Evolutionary conservation across 2,888 invertebrate genomes (phyloP).

Genomic region (Petrolisthes manimaculis): DNA sequence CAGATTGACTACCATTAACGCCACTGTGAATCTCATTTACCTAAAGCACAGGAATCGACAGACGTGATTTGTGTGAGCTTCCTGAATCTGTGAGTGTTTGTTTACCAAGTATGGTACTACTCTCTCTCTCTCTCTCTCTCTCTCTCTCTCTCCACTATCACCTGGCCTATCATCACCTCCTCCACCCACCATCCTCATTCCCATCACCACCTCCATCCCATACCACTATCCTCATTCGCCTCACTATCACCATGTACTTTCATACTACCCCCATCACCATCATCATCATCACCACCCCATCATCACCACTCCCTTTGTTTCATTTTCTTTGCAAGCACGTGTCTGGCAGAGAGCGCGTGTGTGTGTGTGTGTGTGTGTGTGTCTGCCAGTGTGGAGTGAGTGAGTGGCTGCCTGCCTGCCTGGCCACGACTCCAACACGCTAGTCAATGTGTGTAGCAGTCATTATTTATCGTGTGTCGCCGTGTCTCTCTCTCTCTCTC

Average conservation of each 20-base stretch:
- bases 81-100: too few relatives aligned
- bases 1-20: too few relatives aligned
- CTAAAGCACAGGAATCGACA: too few relatives aligned
- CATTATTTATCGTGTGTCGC: not conserved
- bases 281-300: not conserved
- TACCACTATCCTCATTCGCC: not conserved
- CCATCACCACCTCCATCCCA: not conserved
- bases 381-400: too few relatives aligned
- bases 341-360: too few relatives aligned
- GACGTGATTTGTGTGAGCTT: too few relatives aligned
- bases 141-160: slow-evolving; percentile 15
- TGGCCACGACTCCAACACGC: too few relatives aligned
- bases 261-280: slow-evolving; percentile 2
- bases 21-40: too few relatives aligned
- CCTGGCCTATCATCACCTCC: not conserved
- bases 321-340: not conserved
- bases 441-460: too few relatives aligned
- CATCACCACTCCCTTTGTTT: not conserved
- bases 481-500: slow-evolving; percentile 11
- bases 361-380: too few relatives aligned
- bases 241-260: slow-evolving; percentile 22
- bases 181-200: not conserved
- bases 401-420: too few relatives aligned
- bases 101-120: not conserved
- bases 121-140: slow-evolving; percentile 24